phyloP scores from a whole-genome alignment of 2,888 invertebrate genomes.

The Acanthococcus lagerstroemiae region DNA sequence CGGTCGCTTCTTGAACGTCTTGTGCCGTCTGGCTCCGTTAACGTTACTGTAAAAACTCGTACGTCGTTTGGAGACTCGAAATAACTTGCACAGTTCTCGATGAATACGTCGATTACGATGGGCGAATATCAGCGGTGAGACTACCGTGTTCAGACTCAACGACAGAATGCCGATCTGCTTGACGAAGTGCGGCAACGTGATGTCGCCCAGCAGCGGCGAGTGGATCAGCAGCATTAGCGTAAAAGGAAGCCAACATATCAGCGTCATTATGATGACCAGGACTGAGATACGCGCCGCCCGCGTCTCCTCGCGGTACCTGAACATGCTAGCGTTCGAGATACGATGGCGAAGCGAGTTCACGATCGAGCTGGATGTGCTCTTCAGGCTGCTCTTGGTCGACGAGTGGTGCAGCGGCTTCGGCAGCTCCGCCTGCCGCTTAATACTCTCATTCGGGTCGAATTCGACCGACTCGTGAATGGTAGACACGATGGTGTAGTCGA shows the following conservation, averaged over 20 bases:
- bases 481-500: slow-evolving; percentile 19
- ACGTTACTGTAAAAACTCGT: slow-evolving; percentile 33
- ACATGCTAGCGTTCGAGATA: slow-evolving; percentile 72
- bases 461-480: slow-evolving; percentile 25
- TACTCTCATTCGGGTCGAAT: slow-evolving; percentile 15
- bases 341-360: slow-evolving; percentile 58
- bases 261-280: slow-evolving; percentile 60
- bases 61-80: slow-evolving; percentile 32
- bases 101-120: slow-evolving; percentile 60
- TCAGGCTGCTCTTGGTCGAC: slow-evolving; percentile 40
- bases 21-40: neutral
- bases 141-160: slow-evolving; percentile 50
- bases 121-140: slow-evolving; percentile 67
- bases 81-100: slow-evolving; percentile 44
- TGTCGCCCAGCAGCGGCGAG: slow-evolving; percentile 29
- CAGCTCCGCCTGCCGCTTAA: neutral
- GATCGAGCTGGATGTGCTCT: slow-evolving; percentile 51
- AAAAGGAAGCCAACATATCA: slow-evolving; percentile 50
- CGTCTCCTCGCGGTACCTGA: slow-evolving; percentile 78
- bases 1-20: slow-evolving; percentile 10
- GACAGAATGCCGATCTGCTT: slow-evolving; percentile 34
- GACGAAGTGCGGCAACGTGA: slow-evolving; percentile 23
- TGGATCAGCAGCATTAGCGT: slow-evolving; percentile 38
- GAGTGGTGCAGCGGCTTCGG: slow-evolving; percentile 41
- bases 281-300: slow-evolving; percentile 79